Percentiles rank a stretch among this genome's conserved stretches.
Evolutionary conservation across 2,797 vertebrate species (phyloP).

Genomic region (Falco berigora): DNA sequence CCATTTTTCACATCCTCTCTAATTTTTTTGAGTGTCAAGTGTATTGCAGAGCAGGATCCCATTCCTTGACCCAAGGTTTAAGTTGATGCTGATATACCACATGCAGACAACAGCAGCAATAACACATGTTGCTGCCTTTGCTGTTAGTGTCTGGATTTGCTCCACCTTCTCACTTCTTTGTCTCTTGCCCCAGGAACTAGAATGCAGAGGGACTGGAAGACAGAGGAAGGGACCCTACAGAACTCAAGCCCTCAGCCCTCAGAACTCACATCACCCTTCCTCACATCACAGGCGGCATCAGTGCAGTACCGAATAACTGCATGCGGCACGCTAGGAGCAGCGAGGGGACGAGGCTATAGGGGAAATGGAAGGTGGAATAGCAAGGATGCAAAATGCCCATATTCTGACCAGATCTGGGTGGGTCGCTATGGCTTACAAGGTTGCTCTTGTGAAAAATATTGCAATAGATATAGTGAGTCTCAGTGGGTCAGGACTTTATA

Average conservation of each 20-base stretch:
- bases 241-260: not conserved
- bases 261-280: not conserved
- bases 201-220: not conserved
- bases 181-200: not conserved
- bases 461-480: fast-evolving
- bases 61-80: not conserved
- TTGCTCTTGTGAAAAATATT: not conserved
- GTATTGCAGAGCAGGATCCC: not conserved
- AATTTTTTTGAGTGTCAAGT: not conserved
- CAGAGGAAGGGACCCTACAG: not conserved
- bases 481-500: not conserved
- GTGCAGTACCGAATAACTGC: not conserved
- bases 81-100: not conserved
- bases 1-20: not conserved
- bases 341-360: not conserved
- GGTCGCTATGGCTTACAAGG: not conserved
- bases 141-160: not conserved
- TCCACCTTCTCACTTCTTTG: not conserved
- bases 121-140: not conserved
- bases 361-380: not conserved
- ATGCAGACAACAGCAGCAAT: not conserved
- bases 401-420: not conserved
- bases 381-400: not conserved
- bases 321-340: fast-evolving
- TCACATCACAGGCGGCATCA: fast-evolving